Base-by-base conservation (phyloP, 2,113 vertebrate species). In the Sturnira hondurensis region DNA sequence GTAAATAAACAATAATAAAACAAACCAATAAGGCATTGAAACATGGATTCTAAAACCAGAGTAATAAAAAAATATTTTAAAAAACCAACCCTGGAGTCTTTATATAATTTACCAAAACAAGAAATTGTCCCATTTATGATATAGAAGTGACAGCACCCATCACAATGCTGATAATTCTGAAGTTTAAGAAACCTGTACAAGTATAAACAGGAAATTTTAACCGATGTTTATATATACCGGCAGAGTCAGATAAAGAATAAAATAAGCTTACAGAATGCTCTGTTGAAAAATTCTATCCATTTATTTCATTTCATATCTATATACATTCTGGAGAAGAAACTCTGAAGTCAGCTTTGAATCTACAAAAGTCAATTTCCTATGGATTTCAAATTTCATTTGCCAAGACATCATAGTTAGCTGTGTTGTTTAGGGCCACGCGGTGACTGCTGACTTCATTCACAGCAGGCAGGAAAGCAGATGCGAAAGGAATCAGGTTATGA, bases 401-500 rank as follows among this genome's bases (percentile, higher is more conserved):
- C 63, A 98, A 97, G 77, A 98, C 95, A 19, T 98, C 98, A 20
- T 96, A 98, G 97, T 98, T 98, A 87, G 97, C 97, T 3, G 96
- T 97, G 26, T 97, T 98, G 71, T 98, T 98, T 43, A 98, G 95
- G 52, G 98, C 82, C 0, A 45, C 77, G 26, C 94, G n/a, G 28
- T 94, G 97, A 96, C 97, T 77, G 3, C 97, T 86, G 0, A 97
- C 98, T 90, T 99, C 98, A 0, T 94, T 98, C 22, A 91, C 93
- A 89, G 97, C 89, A 74, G 98, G 98, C 97, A 98, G 97, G 89
- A 99, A 98, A 93, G 98, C 98, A 93, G 98, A 96, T 0, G 98
- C 98, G 91, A 98, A 98, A 85, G 98, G 98, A 68, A 99, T 97
- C 86, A 98, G 97, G 97, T 97, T 98, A 92, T 98, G 98, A 96